Base-by-base conservation (phyloP, 2,888 invertebrate species). In the Malthinus flaveolus region DNA sequence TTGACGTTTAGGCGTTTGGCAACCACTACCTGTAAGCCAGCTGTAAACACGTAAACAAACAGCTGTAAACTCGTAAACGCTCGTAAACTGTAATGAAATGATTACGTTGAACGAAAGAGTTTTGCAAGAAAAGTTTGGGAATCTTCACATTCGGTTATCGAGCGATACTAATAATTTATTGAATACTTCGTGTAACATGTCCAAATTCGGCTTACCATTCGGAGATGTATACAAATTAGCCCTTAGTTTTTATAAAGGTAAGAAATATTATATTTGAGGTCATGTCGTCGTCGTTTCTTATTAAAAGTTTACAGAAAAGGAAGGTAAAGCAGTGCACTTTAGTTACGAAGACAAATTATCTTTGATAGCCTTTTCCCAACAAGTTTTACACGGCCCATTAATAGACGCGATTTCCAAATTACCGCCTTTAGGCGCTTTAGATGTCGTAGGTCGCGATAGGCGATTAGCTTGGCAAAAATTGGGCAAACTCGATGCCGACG, bases 311-410 rank as follows among this genome's bases (percentile, higher is more conserved):
- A 10, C 79, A 97, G 97, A 97, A 77, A 97, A 97, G 81, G 93
- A 95, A 80, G 97, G 97, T n/a, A 97, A 97, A 82, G 97, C 96
- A 1, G 84, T 97, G 46, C 95, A 95, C 73, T 83, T 97, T 60
- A 93, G 94, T 44, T 98, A 97, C 77, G 92, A 94, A 78, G 95
- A 97, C 74, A 93, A 95, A 74, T 79, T 97, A 52, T 91, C 91
- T 74, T 80, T 98, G 62, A 91, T 97, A 11, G 97, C 97, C 1
- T 92, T 91, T 72, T 93, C 93, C 7, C 94, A 96, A 74, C 97
- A 97, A 83, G 91, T 92, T 7, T 84, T 84, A 8, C 89, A 95
- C 78, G 97, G 97, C 0, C 87, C 91, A 48, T 87, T 89, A 71
- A 85, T 89, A 65, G 80, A 87, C 1, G 88, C 86, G 49, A 85